phyloP scores from a whole-genome alignment of 2,888 invertebrate genomes.

The Archaeoteleia sp. region DNA sequence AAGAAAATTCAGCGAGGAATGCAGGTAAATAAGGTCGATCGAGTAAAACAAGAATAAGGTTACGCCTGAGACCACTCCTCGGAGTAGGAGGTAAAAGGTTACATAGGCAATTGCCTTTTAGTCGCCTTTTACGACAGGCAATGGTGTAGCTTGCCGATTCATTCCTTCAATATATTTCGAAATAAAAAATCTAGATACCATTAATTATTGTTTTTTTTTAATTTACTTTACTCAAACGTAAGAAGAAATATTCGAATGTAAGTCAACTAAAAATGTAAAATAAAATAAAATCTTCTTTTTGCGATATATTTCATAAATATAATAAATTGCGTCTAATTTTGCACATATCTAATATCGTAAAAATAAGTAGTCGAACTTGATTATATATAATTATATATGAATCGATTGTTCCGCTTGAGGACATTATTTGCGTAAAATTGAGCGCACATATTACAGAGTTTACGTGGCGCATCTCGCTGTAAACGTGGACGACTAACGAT shows the following conservation, averaged over 20 bases:
- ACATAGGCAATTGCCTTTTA: slow-evolving; percentile 53
- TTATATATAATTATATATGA: too few species aligned
- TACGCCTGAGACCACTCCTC: slow-evolving; percentile 55
- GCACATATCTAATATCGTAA: too few species aligned
- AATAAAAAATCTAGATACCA: too few species aligned
- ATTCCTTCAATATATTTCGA: slow-evolving; percentile 41
- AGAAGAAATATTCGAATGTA: too few species aligned
- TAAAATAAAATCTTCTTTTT: too few species aligned
- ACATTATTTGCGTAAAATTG: slow-evolving; percentile 23
- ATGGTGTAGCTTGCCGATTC: too few species aligned
- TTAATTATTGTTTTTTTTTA: too few species aligned
- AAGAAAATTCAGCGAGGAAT: slow-evolving; percentile 53
- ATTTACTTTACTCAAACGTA: too few species aligned
- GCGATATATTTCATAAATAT: too few species aligned
- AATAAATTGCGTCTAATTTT: too few species aligned
- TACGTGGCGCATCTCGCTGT: slow-evolving; percentile 34
- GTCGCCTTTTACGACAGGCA: slow-evolving; percentile 55
- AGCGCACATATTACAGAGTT: slow-evolving; percentile 31
- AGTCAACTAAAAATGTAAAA: too few species aligned
- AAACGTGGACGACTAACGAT: slow-evolving; percentile 68
- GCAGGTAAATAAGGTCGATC: slow-evolving; percentile 54
- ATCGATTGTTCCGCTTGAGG: slow-evolving; percentile 5
- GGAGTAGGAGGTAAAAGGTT: slow-evolving; percentile 53
- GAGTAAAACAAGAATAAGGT: slow-evolving; percentile 56
- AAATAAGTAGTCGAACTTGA: too few species aligned